A percentile compares a stretch with the other conserved stretches of the same genome.
Conservation (phyloP, 2,888 invertebrate species). For the Pegoplata infirma region DNA sequence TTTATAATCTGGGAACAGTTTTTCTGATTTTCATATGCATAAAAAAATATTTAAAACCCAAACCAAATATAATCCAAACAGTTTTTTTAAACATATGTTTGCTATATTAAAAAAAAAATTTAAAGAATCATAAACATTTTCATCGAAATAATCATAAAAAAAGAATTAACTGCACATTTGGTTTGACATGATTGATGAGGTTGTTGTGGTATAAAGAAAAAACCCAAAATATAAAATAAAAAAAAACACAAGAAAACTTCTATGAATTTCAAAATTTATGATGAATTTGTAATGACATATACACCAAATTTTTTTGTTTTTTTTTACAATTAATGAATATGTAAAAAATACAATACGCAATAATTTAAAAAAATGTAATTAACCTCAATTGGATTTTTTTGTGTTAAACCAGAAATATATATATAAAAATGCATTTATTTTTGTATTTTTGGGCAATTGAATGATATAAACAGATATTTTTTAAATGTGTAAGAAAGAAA, state of each 20-base stretch:
- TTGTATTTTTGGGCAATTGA: background rate
- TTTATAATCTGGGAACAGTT: too few species aligned
- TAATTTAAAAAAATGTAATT: conserved; percentile 30
- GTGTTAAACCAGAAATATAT: background rate
- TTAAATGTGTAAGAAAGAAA: background rate
- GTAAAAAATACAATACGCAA: background rate
- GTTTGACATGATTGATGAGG: conserved; percentile 34
- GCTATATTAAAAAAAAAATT: conserved; percentile 1
- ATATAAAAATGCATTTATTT: conserved; percentile 6
- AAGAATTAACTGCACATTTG: conserved; percentile 7
- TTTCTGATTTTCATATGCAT: too few species aligned
- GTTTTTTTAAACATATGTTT: conserved; percentile 35
- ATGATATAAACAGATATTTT: background rate
- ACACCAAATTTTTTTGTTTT: conserved; percentile 3
- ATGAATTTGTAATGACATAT: conserved; percentile 35
- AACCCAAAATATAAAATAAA: background rate
- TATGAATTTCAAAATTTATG: conserved; percentile 15
- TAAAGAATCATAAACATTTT: background rate
- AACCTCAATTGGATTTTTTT: conserved; percentile 42
- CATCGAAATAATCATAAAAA: conserved; percentile 5
- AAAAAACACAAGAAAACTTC: background rate
- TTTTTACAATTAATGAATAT: background rate
- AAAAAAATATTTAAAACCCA: background rate
- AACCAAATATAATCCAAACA: background rate
- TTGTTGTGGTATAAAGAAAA: conserved; percentile 1